Base-by-base conservation (phyloP, 2,797 vertebrate species). In the Champsocephalus gunnari region DNA sequence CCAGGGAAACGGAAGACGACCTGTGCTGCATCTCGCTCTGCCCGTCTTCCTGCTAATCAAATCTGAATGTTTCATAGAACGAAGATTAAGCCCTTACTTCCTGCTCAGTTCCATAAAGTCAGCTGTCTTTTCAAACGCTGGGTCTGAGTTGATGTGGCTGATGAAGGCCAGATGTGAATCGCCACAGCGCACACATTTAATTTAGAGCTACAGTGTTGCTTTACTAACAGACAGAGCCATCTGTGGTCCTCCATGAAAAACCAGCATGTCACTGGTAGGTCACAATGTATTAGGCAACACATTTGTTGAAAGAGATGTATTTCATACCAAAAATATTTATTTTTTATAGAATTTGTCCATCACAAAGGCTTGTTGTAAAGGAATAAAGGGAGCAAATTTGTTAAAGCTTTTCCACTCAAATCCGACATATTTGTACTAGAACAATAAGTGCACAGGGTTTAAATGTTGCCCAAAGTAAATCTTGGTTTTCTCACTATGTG, bases 121-220 rank as follows among this genome's bases (percentile, higher is more conserved):
- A 84, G 89, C 86, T 88, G 91, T 92, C 88, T 88, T 73, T 87
- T 86, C 75, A 76, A 89, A 91, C n/a, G n/a, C 65, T 19, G 60
- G 82, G 73, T 75, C 79, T 68, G 72, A 66, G 81, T 60, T 89
- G 85, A 91, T 88, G 85, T 77, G 62, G 76, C 85, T 94, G 90
- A 94, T 91, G 83, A 90, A 86, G 82, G 78, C 88, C 93, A 94
- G 91, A 93, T 94, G 93, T 91, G 88, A 73, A 73, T 77, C n/a
- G 21, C 62, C 55, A 64, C 66, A 74, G 80, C 12, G 6, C 34
- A 32, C 80, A 84, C 67, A 63, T 66, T 81, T 86, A 75, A 80
- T 41, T 68, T 78, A 60, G 48, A 83, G 71, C 77, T 80, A 80
- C 71, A 85, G 57, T 76, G 73, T 64, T 76, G 54, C 58, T 80